phyloP scores from a whole-genome alignment of 2,888 invertebrate species.

The Choristoneura rosaceana region DNA sequence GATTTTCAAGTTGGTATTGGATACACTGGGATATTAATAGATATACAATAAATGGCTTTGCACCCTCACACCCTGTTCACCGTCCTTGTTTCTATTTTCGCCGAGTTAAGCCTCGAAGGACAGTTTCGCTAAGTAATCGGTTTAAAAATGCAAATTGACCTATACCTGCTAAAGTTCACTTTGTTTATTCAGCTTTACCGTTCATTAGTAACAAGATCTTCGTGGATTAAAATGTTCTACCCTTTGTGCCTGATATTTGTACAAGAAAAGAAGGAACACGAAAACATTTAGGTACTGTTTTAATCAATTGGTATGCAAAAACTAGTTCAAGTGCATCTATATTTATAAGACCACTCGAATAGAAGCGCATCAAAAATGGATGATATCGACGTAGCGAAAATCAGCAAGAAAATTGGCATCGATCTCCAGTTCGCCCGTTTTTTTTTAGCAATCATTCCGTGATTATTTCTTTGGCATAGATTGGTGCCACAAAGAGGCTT shows the following conservation, averaged over 20 bases:
- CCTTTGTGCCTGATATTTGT: neutral
- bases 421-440: conserved; percentile 1
- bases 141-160: conserved; percentile 67
- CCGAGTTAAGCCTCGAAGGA: conserved; percentile 63
- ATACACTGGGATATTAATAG: conserved; percentile 50
- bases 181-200: neutral
- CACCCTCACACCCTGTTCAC: conserved; percentile 55
- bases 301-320: conserved; percentile 2
- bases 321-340: neutral
- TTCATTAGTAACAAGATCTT: neutral
- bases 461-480: conserved; percentile 10
- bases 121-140: conserved; percentile 66
- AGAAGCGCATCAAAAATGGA: conserved; percentile 11
- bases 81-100: conserved; percentile 76
- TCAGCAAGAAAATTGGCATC: neutral
- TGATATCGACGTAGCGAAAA: conserved; percentile 1
- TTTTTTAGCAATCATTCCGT: neutral
- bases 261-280: neutral
- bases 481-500: conserved; percentile 7
- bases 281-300: neutral
- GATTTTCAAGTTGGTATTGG: conserved; percentile 1
- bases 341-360: neutral
- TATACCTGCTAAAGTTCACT: neutral
- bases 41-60: conserved; percentile 50
- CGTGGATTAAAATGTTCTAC: neutral